Conservation (phyloP, 1,140 invertebrate species). For the Caenorhabditis remanei region DNA sequence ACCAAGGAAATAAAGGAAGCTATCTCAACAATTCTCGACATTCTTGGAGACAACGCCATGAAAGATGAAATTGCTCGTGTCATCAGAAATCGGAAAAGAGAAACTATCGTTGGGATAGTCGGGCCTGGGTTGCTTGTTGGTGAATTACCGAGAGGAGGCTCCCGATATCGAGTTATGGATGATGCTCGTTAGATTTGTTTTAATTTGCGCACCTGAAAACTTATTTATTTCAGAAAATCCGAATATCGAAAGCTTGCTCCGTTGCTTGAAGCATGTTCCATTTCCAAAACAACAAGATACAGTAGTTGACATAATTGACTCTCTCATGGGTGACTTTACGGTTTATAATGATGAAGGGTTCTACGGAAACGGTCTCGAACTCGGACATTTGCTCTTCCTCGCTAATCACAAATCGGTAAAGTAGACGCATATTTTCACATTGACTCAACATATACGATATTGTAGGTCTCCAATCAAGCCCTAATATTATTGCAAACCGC, state of each 20-base stretch:
- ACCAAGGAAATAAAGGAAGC: neutral
- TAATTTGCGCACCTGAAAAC: neutral
- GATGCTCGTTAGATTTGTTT: neutral
- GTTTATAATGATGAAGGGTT: slow-evolving; percentile 23
- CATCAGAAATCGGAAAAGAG: neutral
- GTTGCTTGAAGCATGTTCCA: neutral
- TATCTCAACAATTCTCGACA: neutral
- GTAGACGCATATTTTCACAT: no score
- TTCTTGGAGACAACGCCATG: neutral
- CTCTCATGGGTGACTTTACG: neutral
- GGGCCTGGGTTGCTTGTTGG: neutral
- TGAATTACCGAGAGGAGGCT: neutral
- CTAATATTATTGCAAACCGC: neutral
- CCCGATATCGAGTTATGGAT: neutral
- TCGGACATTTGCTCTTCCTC: slow-evolving; percentile 34
- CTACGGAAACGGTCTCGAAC: slow-evolving; percentile 50
- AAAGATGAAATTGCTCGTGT: neutral
- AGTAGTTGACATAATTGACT: neutral
- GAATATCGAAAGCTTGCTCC: neutral
- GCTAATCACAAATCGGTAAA: neutral
- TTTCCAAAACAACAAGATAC: neutral
- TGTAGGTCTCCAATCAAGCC: neutral
- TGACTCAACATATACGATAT: neutral
- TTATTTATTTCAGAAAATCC: neutral
- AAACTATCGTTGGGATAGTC: neutral